Evolutionary conservation across 2,113 vertebrate species (phyloP).

Genomic region (Ceyx margarethae): DNA sequence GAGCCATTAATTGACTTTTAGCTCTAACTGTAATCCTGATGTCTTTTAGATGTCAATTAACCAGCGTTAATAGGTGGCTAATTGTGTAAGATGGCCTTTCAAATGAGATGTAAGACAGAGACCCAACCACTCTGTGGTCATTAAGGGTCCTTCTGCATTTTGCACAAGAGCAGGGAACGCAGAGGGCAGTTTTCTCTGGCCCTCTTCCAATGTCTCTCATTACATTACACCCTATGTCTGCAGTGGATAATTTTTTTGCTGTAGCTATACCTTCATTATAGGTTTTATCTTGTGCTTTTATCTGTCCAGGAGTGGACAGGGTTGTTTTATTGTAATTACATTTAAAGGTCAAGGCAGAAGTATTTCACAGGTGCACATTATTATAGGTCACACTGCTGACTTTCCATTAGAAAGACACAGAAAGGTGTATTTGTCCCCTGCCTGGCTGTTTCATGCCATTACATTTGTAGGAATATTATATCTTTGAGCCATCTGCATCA

Average conservation of each 20-base stretch:
- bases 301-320: not conserved
- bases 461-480: not conserved
- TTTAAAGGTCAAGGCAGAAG: not conserved
- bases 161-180: not conserved
- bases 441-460: not conserved
- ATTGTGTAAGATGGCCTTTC: conserved; percentile 46
- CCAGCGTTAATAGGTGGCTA: conserved; percentile 45
- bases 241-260: not conserved
- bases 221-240: not conserved
- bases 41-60: conserved; percentile 63
- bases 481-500: not conserved
- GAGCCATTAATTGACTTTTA: conserved; percentile 61
- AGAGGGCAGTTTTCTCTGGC: not conserved
- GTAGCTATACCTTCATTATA: not conserved
- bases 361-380: not conserved
- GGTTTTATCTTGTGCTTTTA: not conserved
- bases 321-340: not conserved
- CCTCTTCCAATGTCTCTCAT: not conserved
- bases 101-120: conserved; percentile 27
- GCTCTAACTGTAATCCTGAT: not conserved
- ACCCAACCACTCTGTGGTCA: not conserved
- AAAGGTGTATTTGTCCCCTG: not conserved
- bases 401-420: not conserved
- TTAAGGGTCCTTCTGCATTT: conserved; percentile 1
- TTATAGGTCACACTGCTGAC: not conserved